These are phyloP conservation scores for Drosophila aff. DNA, from an alignment of 1,140 invertebrate species.

Conservation along the genomic window DNA sequence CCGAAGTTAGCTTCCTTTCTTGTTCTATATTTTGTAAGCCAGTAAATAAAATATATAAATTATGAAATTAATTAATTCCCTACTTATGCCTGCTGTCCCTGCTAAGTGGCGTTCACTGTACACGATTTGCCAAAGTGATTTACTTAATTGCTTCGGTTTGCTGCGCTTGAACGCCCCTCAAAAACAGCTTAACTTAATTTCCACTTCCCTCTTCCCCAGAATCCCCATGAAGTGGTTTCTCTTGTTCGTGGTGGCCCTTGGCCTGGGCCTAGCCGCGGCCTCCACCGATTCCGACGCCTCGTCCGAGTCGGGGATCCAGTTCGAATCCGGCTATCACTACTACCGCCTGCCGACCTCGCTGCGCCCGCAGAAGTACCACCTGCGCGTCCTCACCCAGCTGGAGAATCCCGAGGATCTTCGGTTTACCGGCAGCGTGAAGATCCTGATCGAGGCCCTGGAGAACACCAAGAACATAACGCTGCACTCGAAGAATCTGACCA, in stretches of 20 bases:
- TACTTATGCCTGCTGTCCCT: background rate
- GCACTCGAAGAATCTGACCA: slow-evolving; percentile 88
- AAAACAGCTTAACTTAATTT: slow-evolving; percentile 10
- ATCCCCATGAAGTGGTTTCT: slow-evolving; percentile 62
- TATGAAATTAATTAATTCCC: background rate
- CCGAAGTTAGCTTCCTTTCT: no score
- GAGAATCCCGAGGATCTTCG: slow-evolving; percentile 87
- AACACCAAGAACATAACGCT: slow-evolving; percentile 89
- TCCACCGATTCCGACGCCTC: background rate
- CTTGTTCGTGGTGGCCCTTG: slow-evolving; percentile 54
- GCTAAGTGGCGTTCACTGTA: slow-evolving; percentile 10
- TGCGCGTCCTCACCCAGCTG: slow-evolving; percentile 87
- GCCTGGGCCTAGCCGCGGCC: slow-evolving; percentile 38
- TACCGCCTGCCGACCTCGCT: slow-evolving; percentile 89
- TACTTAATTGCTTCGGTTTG: slow-evolving; percentile 58
- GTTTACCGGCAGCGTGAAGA: slow-evolving; percentile 87
- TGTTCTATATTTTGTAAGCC: no score
- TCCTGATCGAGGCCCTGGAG: slow-evolving; percentile 86
- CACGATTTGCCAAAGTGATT: slow-evolving; percentile 50
- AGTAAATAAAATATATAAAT: no score
- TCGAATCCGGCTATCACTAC: slow-evolving; percentile 54
- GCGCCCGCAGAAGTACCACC: slow-evolving; percentile 89
- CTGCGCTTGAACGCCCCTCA: slow-evolving; percentile 22
- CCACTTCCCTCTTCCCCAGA: slow-evolving; percentile 29
- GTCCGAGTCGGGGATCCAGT: background rate